Percentiles rank a stretch among this genome's conserved stretches.
These are phyloP conservation scores for Actinostola sp. DNA, from an alignment of 92 coral and sea anemone species.

Conservation along the genomic window DNA sequence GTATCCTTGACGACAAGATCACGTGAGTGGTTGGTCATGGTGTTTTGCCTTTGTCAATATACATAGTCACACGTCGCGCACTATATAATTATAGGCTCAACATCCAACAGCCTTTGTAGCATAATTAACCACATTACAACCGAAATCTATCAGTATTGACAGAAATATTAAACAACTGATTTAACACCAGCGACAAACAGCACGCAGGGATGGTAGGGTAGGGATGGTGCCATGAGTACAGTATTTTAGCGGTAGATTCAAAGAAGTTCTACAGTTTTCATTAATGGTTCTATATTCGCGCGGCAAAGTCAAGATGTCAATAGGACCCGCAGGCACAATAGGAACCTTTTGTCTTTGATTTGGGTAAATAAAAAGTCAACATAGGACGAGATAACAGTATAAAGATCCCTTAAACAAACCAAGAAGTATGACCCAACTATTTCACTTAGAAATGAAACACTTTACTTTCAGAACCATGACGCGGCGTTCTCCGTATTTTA, in stretches of 20 bases:
- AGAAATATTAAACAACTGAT: too few relatives aligned
- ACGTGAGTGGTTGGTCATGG: too few relatives aligned
- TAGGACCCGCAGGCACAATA: slow-evolving; percentile 33
- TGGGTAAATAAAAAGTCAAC: slow-evolving; percentile 70
- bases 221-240: too few relatives aligned
- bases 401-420: slow-evolving; percentile 15
- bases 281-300: slow-evolving; percentile 33
- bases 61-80: too few relatives aligned
- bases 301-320: slow-evolving; percentile 35
- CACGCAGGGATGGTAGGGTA: too few relatives aligned
- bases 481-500: background rate
- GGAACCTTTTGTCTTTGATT: slow-evolving; percentile 47
- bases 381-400: slow-evolving; percentile 22
- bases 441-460: background rate
- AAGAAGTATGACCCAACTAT: background rate
- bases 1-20: too few relatives aligned
- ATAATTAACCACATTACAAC: background rate
- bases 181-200: background rate
- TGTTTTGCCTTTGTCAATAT: too few relatives aligned
- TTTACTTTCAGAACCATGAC: background rate
- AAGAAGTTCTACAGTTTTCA: slow-evolving; percentile 29
- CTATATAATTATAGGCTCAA: slow-evolving; percentile 4
- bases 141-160: too few relatives aligned
- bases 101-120: background rate
- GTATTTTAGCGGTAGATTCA: slow-evolving; percentile 50